phyloP scores from a whole-genome alignment of 1,140 invertebrate genomes.

The Brachionus koreanus region DNA sequence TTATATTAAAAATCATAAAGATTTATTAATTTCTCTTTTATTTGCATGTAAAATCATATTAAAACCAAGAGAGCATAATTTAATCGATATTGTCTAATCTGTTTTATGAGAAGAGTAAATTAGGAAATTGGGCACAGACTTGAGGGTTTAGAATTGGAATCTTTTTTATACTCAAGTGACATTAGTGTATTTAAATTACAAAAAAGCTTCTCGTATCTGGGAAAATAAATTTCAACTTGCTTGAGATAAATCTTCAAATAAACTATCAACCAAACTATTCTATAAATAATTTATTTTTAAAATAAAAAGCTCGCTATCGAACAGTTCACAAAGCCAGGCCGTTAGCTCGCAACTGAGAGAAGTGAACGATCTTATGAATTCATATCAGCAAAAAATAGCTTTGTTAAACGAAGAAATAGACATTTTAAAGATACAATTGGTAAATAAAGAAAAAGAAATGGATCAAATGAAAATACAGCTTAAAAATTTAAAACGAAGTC shows the following conservation, averaged over 20 bases:
- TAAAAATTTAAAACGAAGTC: conserved; percentile 43
- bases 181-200: background rate
- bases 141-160: background rate
- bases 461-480: conserved; percentile 35
- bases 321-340: conserved; percentile 11
- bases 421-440: conserved; percentile 18
- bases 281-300: background rate
- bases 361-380: conserved; percentile 44
- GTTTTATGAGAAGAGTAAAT: background rate
- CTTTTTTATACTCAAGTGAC: no score
- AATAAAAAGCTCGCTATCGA: conserved; percentile 27
- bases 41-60: background rate
- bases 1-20: background rate
- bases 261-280: no score
- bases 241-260: no score
- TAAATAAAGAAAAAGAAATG: conserved; percentile 42
- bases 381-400: conserved; percentile 45
- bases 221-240: background rate
- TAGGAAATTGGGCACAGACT: background rate
- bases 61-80: background rate
- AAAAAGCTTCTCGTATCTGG: background rate
- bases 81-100: background rate
- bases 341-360: conserved; percentile 30
- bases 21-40: background rate
- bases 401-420: conserved; percentile 41